Evolutionary conservation across 2,113 vertebrate genomes (phyloP).

Genomic region (Pollimyrus isidori): DNA sequence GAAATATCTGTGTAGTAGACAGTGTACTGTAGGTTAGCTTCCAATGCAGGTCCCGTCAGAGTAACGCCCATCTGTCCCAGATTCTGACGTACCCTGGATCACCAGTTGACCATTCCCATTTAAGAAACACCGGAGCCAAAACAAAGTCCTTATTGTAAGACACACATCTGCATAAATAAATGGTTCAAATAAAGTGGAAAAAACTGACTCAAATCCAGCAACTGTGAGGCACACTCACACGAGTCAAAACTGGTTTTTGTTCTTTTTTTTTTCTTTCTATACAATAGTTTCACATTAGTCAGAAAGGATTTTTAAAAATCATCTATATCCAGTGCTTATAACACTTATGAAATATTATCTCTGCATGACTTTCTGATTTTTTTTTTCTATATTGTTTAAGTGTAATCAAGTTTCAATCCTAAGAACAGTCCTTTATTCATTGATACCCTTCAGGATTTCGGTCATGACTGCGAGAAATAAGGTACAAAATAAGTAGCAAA

Average conservation of each 20-base stretch:
- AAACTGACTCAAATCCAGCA: slow-evolving; percentile 82
- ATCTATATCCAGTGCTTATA: slow-evolving; percentile 99
- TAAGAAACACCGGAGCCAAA: slow-evolving; percentile 83
- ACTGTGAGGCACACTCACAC: slow-evolving; percentile 84
- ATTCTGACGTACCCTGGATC: slow-evolving; percentile 66
- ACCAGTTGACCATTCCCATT: slow-evolving; percentile 63
- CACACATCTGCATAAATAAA: slow-evolving; percentile 99
- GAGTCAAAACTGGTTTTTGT: slow-evolving; percentile 89
- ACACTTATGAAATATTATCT: slow-evolving; percentile 95
- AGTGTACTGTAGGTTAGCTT: slow-evolving; percentile 65
- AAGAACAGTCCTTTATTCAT: slow-evolving; percentile 86
- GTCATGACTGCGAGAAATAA: slow-evolving; percentile 80
- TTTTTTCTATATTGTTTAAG: slow-evolving; percentile 64
- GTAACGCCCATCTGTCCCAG: slow-evolving; percentile 64
- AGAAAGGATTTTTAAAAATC: slow-evolving; percentile 99
- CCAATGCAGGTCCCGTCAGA: slow-evolving; percentile 63
- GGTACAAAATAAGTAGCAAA: slow-evolving; percentile 64
- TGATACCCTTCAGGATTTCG: slow-evolving; percentile 83
- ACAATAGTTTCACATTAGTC: slow-evolving; percentile 99
- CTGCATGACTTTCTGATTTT: slow-evolving; percentile 62
- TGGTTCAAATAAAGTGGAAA: slow-evolving; percentile 88
- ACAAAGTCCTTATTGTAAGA: slow-evolving; percentile 89
- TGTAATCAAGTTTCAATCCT: slow-evolving; percentile 97
- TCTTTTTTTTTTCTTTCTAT: slow-evolving; percentile 72
- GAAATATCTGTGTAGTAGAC: slow-evolving; percentile 67